A percentile compares a stretch with the other conserved stretches of the same genome.
Conservation (phyloP, 2,888 invertebrate genomes). For the Drosophila hawaiiensis region DNA sequence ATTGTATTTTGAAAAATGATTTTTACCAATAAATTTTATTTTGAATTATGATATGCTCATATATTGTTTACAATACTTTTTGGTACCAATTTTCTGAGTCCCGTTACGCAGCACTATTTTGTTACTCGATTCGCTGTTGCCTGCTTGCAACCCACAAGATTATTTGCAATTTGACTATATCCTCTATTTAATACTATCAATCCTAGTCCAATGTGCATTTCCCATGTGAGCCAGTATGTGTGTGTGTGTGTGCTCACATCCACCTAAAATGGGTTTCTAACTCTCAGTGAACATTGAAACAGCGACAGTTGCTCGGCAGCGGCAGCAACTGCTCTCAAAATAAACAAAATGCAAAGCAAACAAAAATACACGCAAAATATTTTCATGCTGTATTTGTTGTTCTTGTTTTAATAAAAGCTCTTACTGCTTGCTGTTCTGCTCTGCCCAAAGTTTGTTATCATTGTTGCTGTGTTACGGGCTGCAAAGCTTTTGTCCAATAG, state of each 20-base stretch:
- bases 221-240: constrained; percentile 9
- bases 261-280: constrained; percentile 48
- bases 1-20: neutral
- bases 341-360: constrained; percentile 68
- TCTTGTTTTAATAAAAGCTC: constrained; percentile 41
- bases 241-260: constrained; percentile 20
- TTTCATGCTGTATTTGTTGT: constrained; percentile 38
- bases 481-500: constrained; percentile 29
- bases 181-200: neutral
- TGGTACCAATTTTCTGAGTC: neutral
- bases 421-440: constrained; percentile 10
- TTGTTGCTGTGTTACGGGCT: constrained; percentile 31
- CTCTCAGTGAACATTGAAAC: constrained; percentile 74
- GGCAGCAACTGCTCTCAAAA: constrained; percentile 59
- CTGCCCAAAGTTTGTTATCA: constrained; percentile 41
- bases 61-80: neutral
- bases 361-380: constrained; percentile 53
- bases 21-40: neutral
- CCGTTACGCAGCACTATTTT: neutral
- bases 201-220: constrained; percentile 40
- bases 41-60: neutral
- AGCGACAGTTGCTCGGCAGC: constrained; percentile 54
- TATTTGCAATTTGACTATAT: constrained; percentile 10
- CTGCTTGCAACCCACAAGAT: constrained; percentile 8
- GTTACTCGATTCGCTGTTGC: neutral